A percentile compares a stretch with the other conserved stretches of the same genome.
phyloP scores from a whole-genome alignment of 2,797 vertebrate genomes.

The Scarus forsteni region DNA sequence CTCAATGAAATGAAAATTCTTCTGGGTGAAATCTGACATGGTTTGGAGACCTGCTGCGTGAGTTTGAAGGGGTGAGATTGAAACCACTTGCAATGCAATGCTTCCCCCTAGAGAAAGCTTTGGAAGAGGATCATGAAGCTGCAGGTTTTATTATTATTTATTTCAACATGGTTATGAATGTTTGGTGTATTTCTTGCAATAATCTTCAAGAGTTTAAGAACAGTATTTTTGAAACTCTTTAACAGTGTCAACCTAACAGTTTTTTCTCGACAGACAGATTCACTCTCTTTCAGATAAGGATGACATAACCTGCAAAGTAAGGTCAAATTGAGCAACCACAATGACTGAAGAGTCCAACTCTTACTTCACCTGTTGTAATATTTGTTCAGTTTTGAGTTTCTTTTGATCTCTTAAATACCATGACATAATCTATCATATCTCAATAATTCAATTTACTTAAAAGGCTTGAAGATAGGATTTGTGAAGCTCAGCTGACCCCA shows the following conservation, averaged over 20 bases:
- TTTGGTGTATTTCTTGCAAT: not conserved
- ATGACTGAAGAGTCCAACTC: not conserved
- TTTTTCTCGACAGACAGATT: not conserved
- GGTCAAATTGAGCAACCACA: not conserved
- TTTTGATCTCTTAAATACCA: no score
- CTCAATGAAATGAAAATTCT: not conserved
- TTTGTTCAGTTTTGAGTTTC: constrained; percentile 5
- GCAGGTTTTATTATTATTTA: not conserved
- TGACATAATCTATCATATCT: not conserved
- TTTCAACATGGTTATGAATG: not conserved
- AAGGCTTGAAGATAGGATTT: not conserved
- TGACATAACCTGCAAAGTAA: not conserved
- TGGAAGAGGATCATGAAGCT: not conserved
- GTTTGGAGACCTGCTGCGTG: not conserved
- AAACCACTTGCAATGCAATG: constrained; percentile 48
- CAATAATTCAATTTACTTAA: not conserved
- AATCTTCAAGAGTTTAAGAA: no score
- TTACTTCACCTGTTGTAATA: not conserved
- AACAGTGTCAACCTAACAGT: not conserved
- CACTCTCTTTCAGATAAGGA: not conserved
- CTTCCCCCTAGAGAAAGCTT: constrained; percentile 59
- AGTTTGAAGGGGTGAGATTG: not conserved
- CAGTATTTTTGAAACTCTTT: not conserved
- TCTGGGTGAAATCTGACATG: not conserved
- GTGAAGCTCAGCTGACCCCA: not conserved